phyloP scores from a whole-genome alignment of 2,797 vertebrate genomes.

The Hapalemur alaotrensis region DNA sequence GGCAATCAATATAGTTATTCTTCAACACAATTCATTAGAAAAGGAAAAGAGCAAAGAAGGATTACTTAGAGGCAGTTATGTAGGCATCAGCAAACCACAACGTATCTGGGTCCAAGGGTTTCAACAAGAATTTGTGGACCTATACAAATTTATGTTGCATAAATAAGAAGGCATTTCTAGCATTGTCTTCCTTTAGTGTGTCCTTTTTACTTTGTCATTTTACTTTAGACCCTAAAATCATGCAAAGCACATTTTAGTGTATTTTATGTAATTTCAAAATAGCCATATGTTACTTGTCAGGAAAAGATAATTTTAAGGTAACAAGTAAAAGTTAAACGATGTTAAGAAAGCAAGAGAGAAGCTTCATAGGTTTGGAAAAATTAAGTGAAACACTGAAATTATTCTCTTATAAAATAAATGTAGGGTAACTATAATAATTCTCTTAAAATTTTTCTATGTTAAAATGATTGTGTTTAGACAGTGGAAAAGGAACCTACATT shows the following conservation, averaged over 20 bases:
- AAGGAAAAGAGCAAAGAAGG: background rate
- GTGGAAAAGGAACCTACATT: background rate
- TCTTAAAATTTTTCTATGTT: background rate
- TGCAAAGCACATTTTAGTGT: background rate
- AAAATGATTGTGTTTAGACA: constrained; percentile 5
- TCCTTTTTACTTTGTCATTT: constrained; percentile 11
- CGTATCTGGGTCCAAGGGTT: background rate
- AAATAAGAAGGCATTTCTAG: background rate
- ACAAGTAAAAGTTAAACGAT: constrained; percentile 20
- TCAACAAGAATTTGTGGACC: background rate
- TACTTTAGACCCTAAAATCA: background rate
- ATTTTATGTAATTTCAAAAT: constrained; percentile 33
- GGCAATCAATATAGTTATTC: background rate
- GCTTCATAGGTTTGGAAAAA: background rate
- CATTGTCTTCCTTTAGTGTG: background rate
- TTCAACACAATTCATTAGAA: background rate
- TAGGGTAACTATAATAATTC: background rate
- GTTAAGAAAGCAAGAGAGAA: background rate
- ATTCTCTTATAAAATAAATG: constrained; percentile 20
- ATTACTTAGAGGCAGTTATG: background rate
- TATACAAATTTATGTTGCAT: background rate
- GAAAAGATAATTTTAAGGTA: background rate
- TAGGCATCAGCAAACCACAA: background rate
- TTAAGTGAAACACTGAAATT: background rate
- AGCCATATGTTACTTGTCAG: background rate